Conservation (phyloP, 2,888 invertebrate species). For the Drosophila demipolita region DNA sequence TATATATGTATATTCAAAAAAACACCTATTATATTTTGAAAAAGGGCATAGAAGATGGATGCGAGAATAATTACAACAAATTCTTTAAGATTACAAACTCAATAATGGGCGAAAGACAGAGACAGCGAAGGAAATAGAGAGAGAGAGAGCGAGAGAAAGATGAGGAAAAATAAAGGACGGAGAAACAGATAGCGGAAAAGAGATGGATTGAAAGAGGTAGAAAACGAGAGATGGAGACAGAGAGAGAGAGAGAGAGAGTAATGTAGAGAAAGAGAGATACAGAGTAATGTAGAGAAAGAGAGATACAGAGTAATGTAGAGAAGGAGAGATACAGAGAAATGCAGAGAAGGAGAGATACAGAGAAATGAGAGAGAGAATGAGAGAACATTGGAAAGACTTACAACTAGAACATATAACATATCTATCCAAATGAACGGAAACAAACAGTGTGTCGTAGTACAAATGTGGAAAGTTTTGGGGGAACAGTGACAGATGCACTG, state of each 20-base stretch:
- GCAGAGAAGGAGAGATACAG: not conserved
- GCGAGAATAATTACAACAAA: not conserved
- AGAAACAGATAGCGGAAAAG: not conserved
- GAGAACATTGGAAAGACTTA: not conserved
- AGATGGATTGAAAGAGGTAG: not conserved
- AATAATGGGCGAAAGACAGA: not conserved
- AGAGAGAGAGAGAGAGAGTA: not conserved
- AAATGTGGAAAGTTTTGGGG: not conserved
- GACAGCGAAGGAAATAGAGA: not conserved
- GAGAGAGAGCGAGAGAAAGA: not conserved
- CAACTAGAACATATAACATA: not conserved
- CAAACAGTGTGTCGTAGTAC: not conserved
- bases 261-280: not conserved
- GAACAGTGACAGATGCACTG: not conserved
- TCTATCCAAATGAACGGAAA: not conserved
- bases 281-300: not conserved
- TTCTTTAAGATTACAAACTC: not conserved
- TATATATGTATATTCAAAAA: constrained; percentile 23
- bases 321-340: not conserved
- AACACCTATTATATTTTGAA: constrained; percentile 49
- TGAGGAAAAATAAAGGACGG: not conserved
- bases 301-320: not conserved
- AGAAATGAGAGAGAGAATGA: too few relatives aligned
- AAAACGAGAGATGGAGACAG: too few relatives aligned
- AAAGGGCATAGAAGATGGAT: not conserved